Conservation (phyloP, 2,797 vertebrate genomes). For the Pantherophis alleghaniensis region DNA sequence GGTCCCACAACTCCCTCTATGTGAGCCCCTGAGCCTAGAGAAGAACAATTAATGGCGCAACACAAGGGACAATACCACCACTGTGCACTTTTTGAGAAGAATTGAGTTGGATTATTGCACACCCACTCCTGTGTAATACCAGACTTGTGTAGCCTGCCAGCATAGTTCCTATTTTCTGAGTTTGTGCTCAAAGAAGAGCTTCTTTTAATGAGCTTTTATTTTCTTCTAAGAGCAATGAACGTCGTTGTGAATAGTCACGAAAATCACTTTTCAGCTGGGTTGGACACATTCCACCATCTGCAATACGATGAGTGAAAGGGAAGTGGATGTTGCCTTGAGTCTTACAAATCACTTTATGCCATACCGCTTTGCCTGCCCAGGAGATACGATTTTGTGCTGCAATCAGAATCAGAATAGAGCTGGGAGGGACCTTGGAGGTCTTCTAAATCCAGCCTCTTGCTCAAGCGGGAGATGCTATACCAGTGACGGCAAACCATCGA, state of each 20-base stretch:
- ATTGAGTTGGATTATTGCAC: constrained; percentile 22
- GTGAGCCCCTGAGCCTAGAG: background rate
- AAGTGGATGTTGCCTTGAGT: background rate
- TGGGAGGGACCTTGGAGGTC: too few species aligned
- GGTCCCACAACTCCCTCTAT: background rate
- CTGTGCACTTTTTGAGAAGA: constrained; percentile 49
- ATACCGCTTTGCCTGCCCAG: background rate
- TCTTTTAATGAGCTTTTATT: fast-evolving
- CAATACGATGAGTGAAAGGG: background rate
- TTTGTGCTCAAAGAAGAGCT: background rate
- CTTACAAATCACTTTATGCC: background rate
- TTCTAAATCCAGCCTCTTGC: too few species aligned
- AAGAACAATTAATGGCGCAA: background rate
- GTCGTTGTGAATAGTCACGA: background rate
- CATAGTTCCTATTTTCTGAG: background rate
- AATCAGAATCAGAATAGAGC: too few species aligned
- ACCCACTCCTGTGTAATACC: constrained; percentile 43
- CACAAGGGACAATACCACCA: constrained; percentile 25
- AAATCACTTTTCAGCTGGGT: background rate
- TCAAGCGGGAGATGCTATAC: too few species aligned
- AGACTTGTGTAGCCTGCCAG: background rate
- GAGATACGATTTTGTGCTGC: background rate
- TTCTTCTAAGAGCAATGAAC: background rate
- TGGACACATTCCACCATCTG: background rate
- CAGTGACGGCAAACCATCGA: too few species aligned